A percentile compares a stretch with the other conserved stretches of the same genome.
Evolutionary conservation across 2,888 invertebrate species (phyloP).

Genomic region (Aphodius granarius): DNA sequence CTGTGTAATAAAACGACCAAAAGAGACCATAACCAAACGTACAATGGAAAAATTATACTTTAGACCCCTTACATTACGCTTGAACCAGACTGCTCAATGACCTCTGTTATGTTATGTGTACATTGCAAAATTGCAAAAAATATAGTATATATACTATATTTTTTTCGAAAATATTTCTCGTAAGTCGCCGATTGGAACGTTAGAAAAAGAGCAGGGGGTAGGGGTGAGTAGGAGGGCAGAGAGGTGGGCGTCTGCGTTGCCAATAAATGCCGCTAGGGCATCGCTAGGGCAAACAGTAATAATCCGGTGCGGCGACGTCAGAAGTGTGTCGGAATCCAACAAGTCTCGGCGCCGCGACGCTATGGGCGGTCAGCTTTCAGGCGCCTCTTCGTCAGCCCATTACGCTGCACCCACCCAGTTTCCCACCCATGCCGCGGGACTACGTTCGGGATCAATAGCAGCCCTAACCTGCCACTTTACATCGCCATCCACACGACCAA

Average conservation of each 20-base stretch:
- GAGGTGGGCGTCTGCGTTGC: conserved; percentile 28
- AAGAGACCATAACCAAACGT: background rate
- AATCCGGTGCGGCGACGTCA: conserved; percentile 42
- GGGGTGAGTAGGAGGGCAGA: background rate
- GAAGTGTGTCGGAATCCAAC: conserved; percentile 48
- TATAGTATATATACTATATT: too few relatives aligned
- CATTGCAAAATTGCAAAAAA: too few relatives aligned
- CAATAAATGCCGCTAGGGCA: conserved; percentile 47
- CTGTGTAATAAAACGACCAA: background rate
- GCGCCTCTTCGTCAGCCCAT: conserved; percentile 53
- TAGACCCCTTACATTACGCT: background rate
- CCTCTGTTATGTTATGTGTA: background rate
- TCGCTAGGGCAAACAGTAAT: conserved; percentile 49
- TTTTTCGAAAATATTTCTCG: too few relatives aligned
- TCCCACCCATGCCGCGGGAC: conserved; percentile 27
- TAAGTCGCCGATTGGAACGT: background rate
- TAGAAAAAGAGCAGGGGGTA: conserved; percentile 20
- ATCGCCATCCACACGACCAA: background rate
- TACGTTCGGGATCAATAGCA: conserved; percentile 36
- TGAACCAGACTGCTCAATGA: background rate
- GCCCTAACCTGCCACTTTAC: conserved; percentile 40
- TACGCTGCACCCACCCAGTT: background rate
- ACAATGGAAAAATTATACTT: background rate
- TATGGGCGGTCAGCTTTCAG: conserved; percentile 55
- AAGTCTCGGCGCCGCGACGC: conserved; percentile 53